A percentile compares a stretch with the other conserved stretches of the same genome.
Evolutionary conservation across 2,888 invertebrate genomes (phyloP).

Genomic region (Trachelus troglodyta): DNA sequence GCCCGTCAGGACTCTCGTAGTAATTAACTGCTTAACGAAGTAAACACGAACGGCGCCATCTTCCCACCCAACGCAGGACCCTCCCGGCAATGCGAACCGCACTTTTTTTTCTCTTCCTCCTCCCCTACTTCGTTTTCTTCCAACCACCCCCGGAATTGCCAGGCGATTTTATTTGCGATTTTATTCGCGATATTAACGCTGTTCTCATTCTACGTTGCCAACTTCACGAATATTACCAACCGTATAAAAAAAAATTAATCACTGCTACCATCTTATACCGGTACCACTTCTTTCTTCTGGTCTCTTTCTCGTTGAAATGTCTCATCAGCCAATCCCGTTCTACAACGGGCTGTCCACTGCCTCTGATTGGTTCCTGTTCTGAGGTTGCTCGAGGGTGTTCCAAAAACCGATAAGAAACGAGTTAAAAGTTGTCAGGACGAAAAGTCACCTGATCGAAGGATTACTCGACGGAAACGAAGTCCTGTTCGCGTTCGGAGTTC

Average conservation of each 20-base stretch:
- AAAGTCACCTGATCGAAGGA: not conserved
- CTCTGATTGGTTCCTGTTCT: not conserved
- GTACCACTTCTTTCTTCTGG: not conserved
- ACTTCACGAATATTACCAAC: not conserved
- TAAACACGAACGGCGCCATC: constrained; percentile 63
- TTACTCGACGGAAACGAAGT: not conserved
- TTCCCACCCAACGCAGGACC: constrained; percentile 53
- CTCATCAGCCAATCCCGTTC: not conserved
- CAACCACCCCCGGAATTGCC: constrained; percentile 34
- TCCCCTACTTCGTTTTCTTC: constrained; percentile 9
- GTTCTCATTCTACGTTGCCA: constrained; percentile 33
- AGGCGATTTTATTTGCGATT: constrained; percentile 38
- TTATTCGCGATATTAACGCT: constrained; percentile 58
- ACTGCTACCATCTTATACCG: not conserved
- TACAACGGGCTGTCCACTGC: not conserved
- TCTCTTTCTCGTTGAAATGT: not conserved
- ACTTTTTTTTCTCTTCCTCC: constrained; percentile 26
- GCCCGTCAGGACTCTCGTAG: constrained; percentile 55
- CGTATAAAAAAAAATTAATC: not conserved
- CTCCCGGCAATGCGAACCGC: constrained; percentile 39
- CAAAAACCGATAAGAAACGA: not conserved
- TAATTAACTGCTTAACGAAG: constrained; percentile 67
- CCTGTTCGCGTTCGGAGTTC: not conserved
- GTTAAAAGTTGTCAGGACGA: not conserved
- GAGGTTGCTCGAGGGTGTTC: not conserved